Base-by-base conservation (phyloP, 2,888 invertebrate species). In the Arrhopalites spinosus region DNA sequence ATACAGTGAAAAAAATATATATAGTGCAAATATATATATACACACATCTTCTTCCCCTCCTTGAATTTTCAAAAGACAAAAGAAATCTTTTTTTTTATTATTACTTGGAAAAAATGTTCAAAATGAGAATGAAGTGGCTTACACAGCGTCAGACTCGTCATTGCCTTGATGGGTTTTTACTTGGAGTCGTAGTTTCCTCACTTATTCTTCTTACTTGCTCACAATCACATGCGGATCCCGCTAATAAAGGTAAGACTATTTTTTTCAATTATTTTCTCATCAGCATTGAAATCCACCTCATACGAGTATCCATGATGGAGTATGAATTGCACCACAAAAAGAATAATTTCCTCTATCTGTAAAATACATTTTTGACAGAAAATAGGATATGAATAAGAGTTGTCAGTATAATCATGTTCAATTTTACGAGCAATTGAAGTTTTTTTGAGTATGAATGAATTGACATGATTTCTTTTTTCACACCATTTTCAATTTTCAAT, bases 141-240 rank as follows among this genome's bases (percentile, higher is more conserved):
- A 25, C 47, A 72, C 56, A 30, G 17, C 20, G 45, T 29, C 74
- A 59, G 61, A 15, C 59, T 20, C 68, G 45, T 27, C 67, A 56
- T 17, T 30, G 2, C 68, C 30, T 47, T 59, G 68, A 74, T 45
- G 68, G 74, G 74, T 74, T 74, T 56, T 68, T 74, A 68, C n/a
- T 74, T 20, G 74, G 74, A 74, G 56, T 67, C 68, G 61, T 74
- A 61, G 74, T 74, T 43, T 74, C 74, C n/a, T 74, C 74, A 74
- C 68, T 74, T 67, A 74, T 74, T 45, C 74, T 74, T 68, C 59
- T 68, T 59, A 74, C 74, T 74, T 74, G 74, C 67, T 74, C 74
- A 74, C 56, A 59, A 45, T 59, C 74, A 56, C 68, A 68, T 68
- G 74, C 74, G 74, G 74, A 74, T 68, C 74, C 74, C 74, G 25